These are phyloP conservation scores for Coelopa pilipes DNA, from an alignment of 2,888 invertebrate genomes.

Conservation along the genomic window DNA sequence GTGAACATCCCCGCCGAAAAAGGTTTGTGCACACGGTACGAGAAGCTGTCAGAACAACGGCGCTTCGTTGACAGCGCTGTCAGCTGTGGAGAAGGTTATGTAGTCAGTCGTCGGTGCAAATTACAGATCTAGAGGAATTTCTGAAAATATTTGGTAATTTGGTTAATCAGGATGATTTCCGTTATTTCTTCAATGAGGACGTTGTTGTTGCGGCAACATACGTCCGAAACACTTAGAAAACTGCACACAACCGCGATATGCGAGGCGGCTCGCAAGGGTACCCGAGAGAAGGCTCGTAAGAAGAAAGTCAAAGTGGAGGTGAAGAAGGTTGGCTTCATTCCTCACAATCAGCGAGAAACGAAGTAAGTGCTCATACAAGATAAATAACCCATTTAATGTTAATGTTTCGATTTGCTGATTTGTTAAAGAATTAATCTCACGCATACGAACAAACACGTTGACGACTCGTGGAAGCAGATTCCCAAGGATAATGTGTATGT, in stretches of 20 bases:
- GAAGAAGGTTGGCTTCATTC: constrained; percentile 80
- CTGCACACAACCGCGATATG: constrained; percentile 71
- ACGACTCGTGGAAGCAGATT: constrained; percentile 71
- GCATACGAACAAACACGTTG: constrained; percentile 70
- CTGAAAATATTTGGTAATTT: too few relatives aligned
- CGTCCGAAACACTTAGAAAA: constrained; percentile 57
- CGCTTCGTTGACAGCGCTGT: too few relatives aligned
- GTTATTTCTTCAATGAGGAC: constrained; percentile 40
- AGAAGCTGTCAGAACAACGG: too few relatives aligned
- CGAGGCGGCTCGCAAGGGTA: constrained; percentile 86
- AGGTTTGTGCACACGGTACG: too few relatives aligned
- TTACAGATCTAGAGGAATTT: too few relatives aligned
- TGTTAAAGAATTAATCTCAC: constrained; percentile 65
- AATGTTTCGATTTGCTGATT: neutral
- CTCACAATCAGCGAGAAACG: constrained; percentile 75
- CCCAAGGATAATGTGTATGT: constrained; percentile 76
- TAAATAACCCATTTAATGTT: neutral
- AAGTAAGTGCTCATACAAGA: constrained; percentile 64
- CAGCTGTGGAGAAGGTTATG: too few relatives aligned
- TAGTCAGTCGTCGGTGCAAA: too few relatives aligned
- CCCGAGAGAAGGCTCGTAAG: constrained; percentile 79
- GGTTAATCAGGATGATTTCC: constrained; percentile 41
- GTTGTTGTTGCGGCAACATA: constrained; percentile 50
- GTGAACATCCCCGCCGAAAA: too few relatives aligned
- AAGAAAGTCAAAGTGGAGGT: constrained; percentile 82